A percentile compares a stretch with the other conserved stretches of the same genome.
Conservation (phyloP, 35 echinoderm and acorn worm genomes). For the Heliocidaris erythrogramma region DNA sequence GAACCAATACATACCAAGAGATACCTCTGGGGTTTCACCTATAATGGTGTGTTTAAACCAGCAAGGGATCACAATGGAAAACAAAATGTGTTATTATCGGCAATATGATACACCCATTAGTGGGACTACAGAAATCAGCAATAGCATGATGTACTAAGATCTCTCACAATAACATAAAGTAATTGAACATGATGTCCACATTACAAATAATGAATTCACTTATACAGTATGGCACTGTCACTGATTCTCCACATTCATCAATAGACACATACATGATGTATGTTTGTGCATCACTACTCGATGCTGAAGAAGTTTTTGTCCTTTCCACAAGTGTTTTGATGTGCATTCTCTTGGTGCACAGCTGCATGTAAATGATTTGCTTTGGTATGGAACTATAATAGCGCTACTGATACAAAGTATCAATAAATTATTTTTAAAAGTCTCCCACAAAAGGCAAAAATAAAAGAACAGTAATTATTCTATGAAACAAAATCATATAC, state of each 20-base stretch:
- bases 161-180: too few relatives aligned
- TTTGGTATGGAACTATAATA: not conserved
- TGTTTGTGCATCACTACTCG: not conserved
- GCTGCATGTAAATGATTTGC: not conserved
- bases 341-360: not conserved
- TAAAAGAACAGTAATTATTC: not conserved
- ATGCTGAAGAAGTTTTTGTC: not conserved
- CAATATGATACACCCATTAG: not conserved
- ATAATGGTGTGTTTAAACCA: conserved; percentile 1
- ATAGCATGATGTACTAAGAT: not conserved
- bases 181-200: too few relatives aligned
- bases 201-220: too few relatives aligned
- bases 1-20: not conserved
- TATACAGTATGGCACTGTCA: too few relatives aligned
- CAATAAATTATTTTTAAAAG: not conserved
- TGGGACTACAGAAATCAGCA: not conserved
- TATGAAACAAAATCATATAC: not conserved
- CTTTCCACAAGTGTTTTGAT: not conserved
- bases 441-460: not conserved
- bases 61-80: not conserved
- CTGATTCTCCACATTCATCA: too few relatives aligned
- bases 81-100: not conserved
- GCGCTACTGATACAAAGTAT: not conserved
- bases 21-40: not conserved
- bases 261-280: not conserved